Base-by-base conservation (phyloP, 2,888 invertebrate genomes). In the Theodoxus fluviatilis region DNA sequence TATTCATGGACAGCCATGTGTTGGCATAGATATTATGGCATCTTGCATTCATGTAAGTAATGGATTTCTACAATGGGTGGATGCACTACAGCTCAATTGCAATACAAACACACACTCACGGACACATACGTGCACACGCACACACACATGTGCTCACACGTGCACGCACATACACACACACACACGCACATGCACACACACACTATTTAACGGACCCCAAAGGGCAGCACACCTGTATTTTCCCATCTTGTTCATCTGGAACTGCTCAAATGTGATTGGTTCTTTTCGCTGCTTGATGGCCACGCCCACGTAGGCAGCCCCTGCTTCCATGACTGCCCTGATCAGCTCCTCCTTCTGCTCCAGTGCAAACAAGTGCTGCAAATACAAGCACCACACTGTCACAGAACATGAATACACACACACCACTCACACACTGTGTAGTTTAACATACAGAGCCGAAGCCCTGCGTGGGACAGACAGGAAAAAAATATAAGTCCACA, bases 241-340 rank as follows among this genome's bases (percentile, higher is more conserved):
- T 74, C 98, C 98, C 86, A 99, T 92, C 85, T 96, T 90, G 85
- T 95, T 93, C 75, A 91, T 91, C 79, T 93, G 91, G 86, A 96
- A 96, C 84, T 95, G 94, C 78, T 95, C 94, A 76, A 94, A 88
- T 0, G 93, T 93, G 55, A 96, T 94, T 76, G 92, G 92, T 67
- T 94, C 93, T 74, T 93, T 92, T 70, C 94, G 89, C 75, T 94
- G 92, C 88, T 94, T 94, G 70, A 98, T 93, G 76, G 90, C 92
- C 74, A 94, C 91, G 71, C 93, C 95, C 75, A 98, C 90, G 84
- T 93, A 93, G 76, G 92, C 90, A 69, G 91, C 90, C 0, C 96
- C 94, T 84, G 92, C 91, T 82, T 96, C 95, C 71, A 93, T 90
- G 83, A 97, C 92, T 86, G 93, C 94, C 82, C 92, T 92, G 76